Evolutionary conservation across 2,888 invertebrate species (phyloP).

Genomic region (Dusona sp.): DNA sequence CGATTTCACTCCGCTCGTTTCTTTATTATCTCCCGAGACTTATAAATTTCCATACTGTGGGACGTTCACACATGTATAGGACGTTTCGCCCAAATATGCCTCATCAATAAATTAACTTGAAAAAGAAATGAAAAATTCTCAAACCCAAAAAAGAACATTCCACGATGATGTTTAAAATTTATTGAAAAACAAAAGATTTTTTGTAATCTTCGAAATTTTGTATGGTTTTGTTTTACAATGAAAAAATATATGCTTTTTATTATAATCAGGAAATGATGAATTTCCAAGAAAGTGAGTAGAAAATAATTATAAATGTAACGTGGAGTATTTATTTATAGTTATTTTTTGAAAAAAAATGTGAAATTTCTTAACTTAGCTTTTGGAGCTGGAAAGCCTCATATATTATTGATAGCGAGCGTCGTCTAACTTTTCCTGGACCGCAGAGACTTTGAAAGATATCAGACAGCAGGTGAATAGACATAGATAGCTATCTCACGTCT

Average conservation of each 20-base stretch:
- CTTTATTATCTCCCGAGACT: conserved; percentile 41
- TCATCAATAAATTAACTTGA: not conserved
- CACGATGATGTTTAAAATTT: not conserved
- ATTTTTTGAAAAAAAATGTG: not conserved
- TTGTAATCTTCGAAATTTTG: not conserved
- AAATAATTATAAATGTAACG: not conserved
- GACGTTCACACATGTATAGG: conserved; percentile 3
- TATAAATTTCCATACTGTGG: conserved; percentile 5
- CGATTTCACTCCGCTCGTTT: conserved; percentile 61
- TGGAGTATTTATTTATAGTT: not conserved
- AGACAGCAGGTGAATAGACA: conserved; percentile 50
- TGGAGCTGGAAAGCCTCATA: not conserved
- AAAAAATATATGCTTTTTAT: not conserved
- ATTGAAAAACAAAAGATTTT: not conserved
- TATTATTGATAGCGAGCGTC: conserved; percentile 7
- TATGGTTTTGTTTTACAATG: not conserved
- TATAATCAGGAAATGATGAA: not conserved
- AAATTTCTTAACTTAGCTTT: not conserved
- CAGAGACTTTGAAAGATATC: conserved; percentile 36
- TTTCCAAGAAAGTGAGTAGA: not conserved
- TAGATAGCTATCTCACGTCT: conserved; percentile 37
- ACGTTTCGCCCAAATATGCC: not conserved
- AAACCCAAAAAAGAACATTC: not conserved
- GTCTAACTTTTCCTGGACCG: conserved; percentile 23
- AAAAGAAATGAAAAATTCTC: not conserved